Evolutionary conservation across 2,113 vertebrate genomes (phyloP).

Genomic region (human): DNA sequence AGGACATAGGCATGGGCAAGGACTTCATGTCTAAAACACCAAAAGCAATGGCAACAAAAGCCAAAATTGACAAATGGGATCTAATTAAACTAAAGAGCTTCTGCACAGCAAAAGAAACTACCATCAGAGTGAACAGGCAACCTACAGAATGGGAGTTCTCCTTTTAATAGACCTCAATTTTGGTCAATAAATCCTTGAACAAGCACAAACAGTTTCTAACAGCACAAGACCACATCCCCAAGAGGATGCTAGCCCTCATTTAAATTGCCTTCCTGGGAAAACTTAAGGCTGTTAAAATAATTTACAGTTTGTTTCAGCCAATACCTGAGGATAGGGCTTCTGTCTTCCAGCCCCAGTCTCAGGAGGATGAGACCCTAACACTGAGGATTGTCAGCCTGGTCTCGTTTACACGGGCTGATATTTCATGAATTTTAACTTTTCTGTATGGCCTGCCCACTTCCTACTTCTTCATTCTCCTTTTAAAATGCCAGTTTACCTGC

Average conservation of each 20-base stretch:
- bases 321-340: background rate
- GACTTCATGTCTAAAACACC: too few relatives aligned
- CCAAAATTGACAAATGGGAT: too few relatives aligned
- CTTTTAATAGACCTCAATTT: background rate
- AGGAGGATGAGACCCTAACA: background rate
- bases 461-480: background rate
- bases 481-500: background rate
- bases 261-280: background rate
- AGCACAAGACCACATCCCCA: background rate
- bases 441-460: rapidly evolving
- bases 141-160: too few relatives aligned
- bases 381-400: too few relatives aligned
- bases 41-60: too few relatives aligned
- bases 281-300: background rate
- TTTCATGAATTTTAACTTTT: background rate
- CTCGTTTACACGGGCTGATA: too few relatives aligned
- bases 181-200: background rate
- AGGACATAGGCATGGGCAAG: too few relatives aligned
- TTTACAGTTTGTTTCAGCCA: background rate
- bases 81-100: too few relatives aligned
- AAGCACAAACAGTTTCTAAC: background rate
- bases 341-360: background rate
- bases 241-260: background rate
- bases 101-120: too few relatives aligned
- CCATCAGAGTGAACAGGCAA: too few relatives aligned